Base-by-base conservation (phyloP, 2,888 invertebrate species). In the Brachypalpus laphriformis region DNA sequence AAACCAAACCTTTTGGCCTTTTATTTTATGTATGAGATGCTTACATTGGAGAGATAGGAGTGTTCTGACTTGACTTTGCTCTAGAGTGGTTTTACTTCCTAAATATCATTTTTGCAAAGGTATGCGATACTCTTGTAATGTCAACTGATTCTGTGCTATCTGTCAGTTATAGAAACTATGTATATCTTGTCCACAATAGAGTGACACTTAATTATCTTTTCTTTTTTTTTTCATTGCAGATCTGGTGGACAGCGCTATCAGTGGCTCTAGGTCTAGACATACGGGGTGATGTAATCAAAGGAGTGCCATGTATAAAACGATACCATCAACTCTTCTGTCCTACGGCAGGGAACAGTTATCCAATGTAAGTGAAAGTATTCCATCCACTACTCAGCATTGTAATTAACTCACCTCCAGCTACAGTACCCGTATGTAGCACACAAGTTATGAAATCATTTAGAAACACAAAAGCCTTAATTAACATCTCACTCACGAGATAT, bases 251-350 rank as follows among this genome's bases (percentile, higher is more conserved):
- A 76, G 97, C 97, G 40, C 92, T 97, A 87, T 97, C 97, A 22
- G 94, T 97, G 89, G 97, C 97, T 82, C 93, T 98, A 89, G 97
- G 97, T 74, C 94, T 97, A 91, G 97, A 97, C 92, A 94, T 97
- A 78, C 95, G 96, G 88, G 97, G 97, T 80, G 97, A 97, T 92
- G 94, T 97, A 87, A 96, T 97, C 89, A 94, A 96, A 91, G 98
- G 98, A 87, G 96, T 97, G 89, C 98, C 98, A 80, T 98, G 98
- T 92, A 96, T 98, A 90, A 97, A 97, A 92, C 94, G 96, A 89
- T 95, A 96, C 91, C 97, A 96, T 92, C 98, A 98, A 91, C 93
- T 98, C 76, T 97, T 96, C 92, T 98, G 98, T 92, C 97, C 98
- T 37, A 97, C 97, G 34, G 97, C 98, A 83, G 98, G 98, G 88